These are phyloP conservation scores for Papilio demoleus DNA, from an alignment of 2,888 invertebrate genomes.

Conservation along the genomic window DNA sequence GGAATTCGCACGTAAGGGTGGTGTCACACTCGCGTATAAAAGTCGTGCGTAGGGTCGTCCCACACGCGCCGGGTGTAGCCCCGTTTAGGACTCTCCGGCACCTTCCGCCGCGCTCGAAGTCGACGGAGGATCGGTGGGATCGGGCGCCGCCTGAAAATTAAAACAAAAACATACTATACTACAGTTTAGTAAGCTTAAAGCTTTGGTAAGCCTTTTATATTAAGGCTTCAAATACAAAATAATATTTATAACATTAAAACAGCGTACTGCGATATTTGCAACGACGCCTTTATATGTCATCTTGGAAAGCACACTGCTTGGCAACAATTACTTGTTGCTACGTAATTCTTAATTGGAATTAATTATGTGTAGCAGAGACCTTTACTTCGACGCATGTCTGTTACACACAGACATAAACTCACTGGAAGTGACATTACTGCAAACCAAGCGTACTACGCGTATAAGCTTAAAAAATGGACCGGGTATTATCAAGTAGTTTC, in stretches of 20 bases:
- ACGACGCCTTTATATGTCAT: no score
- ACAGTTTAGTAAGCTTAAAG: no score
- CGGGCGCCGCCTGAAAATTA: conserved; percentile 72
- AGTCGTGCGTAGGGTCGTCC: conserved; percentile 31
- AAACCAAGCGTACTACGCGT: no score
- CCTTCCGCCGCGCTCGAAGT: conserved; percentile 57
- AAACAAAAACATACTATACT: conserved; percentile 37
- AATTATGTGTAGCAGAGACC: conserved; percentile 15
- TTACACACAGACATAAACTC: neutral
- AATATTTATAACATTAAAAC: no score
- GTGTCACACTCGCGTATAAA: conserved; percentile 46
- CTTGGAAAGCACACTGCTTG: no score
- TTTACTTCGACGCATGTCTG: conserved; percentile 15
- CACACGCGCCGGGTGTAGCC: conserved; percentile 48
- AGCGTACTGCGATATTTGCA: no score
- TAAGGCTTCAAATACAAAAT: no score
- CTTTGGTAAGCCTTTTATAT: no score
- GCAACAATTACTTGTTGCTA: neutral
- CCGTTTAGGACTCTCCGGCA: conserved; percentile 53
- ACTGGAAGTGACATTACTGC: conserved; percentile 11
- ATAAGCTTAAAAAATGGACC: no score
- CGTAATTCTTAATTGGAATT: conserved; percentile 16
- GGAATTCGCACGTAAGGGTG: conserved; percentile 46
- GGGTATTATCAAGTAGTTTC: no score
- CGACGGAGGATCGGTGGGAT: conserved; percentile 66